Evolutionary conservation across 1,140 invertebrate genomes (phyloP).

Genomic region (Brachionus sp.): DNA sequence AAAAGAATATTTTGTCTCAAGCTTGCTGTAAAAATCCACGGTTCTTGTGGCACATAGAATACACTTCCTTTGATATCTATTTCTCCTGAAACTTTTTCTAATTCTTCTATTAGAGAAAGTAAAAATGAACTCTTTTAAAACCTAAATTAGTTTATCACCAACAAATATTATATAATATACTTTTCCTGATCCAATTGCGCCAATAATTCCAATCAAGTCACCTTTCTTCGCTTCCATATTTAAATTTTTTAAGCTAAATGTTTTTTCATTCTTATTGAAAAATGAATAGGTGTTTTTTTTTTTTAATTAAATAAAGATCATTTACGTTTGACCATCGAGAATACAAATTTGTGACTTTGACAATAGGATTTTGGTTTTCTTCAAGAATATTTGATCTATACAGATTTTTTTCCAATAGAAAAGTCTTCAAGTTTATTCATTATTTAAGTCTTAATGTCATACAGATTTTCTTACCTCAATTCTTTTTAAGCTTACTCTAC

Average conservation of each 20-base stretch:
- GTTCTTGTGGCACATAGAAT: slow-evolving; percentile 42
- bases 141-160: not conserved
- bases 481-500: slow-evolving; percentile 13
- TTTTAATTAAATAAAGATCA: not conserved
- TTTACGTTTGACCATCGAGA: not conserved
- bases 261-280: not conserved
- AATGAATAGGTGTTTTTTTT: not conserved
- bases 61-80: not conserved
- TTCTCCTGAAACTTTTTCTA: slow-evolving; percentile 17
- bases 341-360: not conserved
- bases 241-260: not conserved
- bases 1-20: slow-evolving; percentile 44
- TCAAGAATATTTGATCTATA: not conserved
- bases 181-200: slow-evolving; percentile 42
- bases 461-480: not conserved
- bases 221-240: slow-evolving; percentile 60
- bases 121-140: slow-evolving; percentile 24
- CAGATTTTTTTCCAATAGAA: not conserved
- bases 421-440: not conserved
- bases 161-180: not conserved
- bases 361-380: not conserved
- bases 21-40: slow-evolving; percentile 44
- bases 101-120: slow-evolving; percentile 11
- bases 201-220: slow-evolving; percentile 58
- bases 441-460: too few relatives aligned